Conservation (phyloP, 2,113 vertebrate genomes). For the Bubo scandiacus region DNA sequence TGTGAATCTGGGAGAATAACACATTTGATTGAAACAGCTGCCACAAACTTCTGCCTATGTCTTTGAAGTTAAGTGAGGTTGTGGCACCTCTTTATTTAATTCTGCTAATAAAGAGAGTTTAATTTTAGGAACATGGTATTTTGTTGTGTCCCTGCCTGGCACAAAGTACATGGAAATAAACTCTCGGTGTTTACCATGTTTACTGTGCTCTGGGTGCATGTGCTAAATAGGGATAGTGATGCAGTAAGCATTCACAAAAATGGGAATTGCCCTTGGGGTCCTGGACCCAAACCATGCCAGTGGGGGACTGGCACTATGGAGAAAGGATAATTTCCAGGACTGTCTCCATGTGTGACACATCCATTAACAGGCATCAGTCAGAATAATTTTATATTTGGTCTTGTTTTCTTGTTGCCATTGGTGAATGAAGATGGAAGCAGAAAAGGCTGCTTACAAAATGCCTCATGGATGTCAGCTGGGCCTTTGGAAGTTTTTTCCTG, state of each 20-base stretch:
- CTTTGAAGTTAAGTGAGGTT: neutral
- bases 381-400: neutral
- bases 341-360: neutral
- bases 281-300: neutral
- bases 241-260: neutral
- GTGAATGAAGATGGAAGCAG: neutral
- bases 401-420: neutral
- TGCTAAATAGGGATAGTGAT: neutral
- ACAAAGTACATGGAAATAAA: neutral
- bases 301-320: neutral
- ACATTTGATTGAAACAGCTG: neutral
- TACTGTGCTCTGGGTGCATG: neutral
- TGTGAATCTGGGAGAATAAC: neutral
- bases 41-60: neutral
- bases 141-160: neutral
- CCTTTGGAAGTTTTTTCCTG: neutral
- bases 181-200: neutral
- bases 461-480: neutral
- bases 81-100: neutral
- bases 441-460: neutral
- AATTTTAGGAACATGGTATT: neutral
- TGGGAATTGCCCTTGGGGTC: neutral
- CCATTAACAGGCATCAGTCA: neutral
- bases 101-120: neutral
- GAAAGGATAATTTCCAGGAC: neutral